Evolutionary conservation across 2,113 vertebrate genomes (phyloP).

Genomic region (Sander vitreus): DNA sequence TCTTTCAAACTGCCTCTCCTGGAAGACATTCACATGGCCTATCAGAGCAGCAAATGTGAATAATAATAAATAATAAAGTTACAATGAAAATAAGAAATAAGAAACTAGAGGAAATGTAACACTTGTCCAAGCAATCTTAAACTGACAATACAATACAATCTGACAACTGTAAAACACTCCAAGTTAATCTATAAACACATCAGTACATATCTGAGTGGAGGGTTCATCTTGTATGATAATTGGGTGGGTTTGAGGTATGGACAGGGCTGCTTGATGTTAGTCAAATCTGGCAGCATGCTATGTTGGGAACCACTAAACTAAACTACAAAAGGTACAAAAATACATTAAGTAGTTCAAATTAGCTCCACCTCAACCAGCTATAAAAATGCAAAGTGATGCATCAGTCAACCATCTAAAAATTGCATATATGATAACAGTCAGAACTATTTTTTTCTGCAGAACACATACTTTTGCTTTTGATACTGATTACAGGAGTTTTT

Average conservation of each 20-base stretch:
- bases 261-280: neutral
- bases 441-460: neutral
- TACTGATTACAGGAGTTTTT: neutral
- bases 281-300: neutral
- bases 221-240: neutral
- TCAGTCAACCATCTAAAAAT: neutral
- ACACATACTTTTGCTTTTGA: neutral
- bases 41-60: neutral
- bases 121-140: neutral
- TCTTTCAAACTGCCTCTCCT: neutral
- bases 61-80: neutral
- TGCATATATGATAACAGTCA: neutral
- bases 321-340: neutral
- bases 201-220: no score
- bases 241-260: neutral
- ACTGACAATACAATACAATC: no score
- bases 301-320: neutral
- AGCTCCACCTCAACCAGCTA: neutral
- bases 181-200: no score
- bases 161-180: no score
- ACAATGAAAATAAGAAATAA: neutral
- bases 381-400: neutral
- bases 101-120: neutral
- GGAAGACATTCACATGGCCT: neutral
- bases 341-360: neutral